Evolutionary conservation across 2,113 vertebrate species (phyloP).

Genomic region (Puntigrus tetrazona): DNA sequence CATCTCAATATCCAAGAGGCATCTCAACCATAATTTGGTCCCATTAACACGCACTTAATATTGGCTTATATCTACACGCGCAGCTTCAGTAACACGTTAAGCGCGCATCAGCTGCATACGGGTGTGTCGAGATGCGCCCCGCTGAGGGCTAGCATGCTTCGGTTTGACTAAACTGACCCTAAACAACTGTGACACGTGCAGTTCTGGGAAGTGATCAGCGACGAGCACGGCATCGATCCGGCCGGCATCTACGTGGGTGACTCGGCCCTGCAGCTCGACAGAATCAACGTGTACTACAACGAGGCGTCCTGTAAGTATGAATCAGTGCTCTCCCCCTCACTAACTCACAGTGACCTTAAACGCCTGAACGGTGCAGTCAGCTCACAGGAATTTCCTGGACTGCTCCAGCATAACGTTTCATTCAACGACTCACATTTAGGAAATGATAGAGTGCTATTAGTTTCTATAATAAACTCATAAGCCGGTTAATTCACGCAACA

Average conservation of each 20-base stretch:
- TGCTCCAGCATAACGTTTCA: not conserved
- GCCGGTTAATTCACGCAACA: not conserved
- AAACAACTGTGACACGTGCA: slow-evolving; percentile 48
- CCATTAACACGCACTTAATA: too few relatives aligned
- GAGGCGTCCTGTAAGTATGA: slow-evolving; percentile 88
- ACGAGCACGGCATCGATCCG: slow-evolving; percentile 90
- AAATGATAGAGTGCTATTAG: too few relatives aligned
- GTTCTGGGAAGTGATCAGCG: slow-evolving; percentile 97
- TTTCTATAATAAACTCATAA: not conserved
- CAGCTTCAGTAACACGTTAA: too few relatives aligned
- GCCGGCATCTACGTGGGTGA: slow-evolving; percentile 88
- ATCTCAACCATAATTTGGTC: not conserved
- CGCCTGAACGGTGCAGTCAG: slow-evolving; percentile 30
- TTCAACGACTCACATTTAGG: not conserved
- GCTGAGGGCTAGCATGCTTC: not conserved
- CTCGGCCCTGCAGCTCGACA: slow-evolving; percentile 87
- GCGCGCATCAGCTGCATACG: not conserved
- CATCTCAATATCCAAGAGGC: too few relatives aligned
- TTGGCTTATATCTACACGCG: too few relatives aligned
- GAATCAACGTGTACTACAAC: slow-evolving; percentile 93
- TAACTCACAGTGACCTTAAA: slow-evolving; percentile 17
- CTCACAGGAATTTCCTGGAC: slow-evolving; percentile 32
- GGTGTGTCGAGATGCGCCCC: slow-evolving; percentile 43
- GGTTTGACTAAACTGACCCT: not conserved
- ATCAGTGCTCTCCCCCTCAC: slow-evolving; percentile 16